Evolutionary conservation across 2,888 invertebrate genomes (phyloP).

Genomic region (Agrotis exclamationis): DNA sequence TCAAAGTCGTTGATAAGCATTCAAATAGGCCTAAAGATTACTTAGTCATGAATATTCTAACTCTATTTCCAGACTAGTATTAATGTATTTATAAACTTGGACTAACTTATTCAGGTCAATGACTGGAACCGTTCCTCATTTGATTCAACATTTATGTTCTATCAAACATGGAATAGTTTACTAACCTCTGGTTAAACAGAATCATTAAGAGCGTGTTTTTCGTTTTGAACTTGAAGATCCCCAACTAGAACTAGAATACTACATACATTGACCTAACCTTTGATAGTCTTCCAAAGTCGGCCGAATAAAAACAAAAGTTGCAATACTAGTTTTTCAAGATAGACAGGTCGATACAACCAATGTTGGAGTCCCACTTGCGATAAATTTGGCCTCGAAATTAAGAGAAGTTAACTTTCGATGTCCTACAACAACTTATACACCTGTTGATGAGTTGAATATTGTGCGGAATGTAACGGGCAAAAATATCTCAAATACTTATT

Average conservation of each 20-base stretch:
- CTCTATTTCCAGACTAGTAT: constrained; percentile 10
- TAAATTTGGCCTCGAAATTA: constrained; percentile 81
- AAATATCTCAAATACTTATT: constrained; percentile 10
- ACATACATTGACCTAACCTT: constrained; percentile 73
- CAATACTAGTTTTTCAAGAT: constrained; percentile 86
- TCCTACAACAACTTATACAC: constrained; percentile 65
- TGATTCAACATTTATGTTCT: constrained; percentile 13
- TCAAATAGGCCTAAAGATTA: constrained; percentile 15
- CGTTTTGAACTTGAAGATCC: constrained; percentile 27
- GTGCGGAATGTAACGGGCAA: constrained; percentile 26
- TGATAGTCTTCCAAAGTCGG: constrained; percentile 69
- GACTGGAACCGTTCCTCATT: constrained; percentile 31
- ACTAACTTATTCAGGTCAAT: constrained; percentile 25
- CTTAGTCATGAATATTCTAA: constrained; percentile 18
- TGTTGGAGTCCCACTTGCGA: constrained; percentile 78
- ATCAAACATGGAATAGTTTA: constrained; percentile 13
- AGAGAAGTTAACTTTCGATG: constrained; percentile 78
- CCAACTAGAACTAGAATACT: constrained; percentile 29
- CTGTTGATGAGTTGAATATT: constrained; percentile 49
- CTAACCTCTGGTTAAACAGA: not conserved
- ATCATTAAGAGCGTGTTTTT: constrained; percentile 1
- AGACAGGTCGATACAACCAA: constrained; percentile 78
- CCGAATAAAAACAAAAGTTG: constrained; percentile 88
- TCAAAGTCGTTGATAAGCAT: constrained; percentile 13
- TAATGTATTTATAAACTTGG: constrained; percentile 25